phyloP scores from a whole-genome alignment of 2,113 vertebrate genomes.

The Oncorhynchus kisutch region DNA sequence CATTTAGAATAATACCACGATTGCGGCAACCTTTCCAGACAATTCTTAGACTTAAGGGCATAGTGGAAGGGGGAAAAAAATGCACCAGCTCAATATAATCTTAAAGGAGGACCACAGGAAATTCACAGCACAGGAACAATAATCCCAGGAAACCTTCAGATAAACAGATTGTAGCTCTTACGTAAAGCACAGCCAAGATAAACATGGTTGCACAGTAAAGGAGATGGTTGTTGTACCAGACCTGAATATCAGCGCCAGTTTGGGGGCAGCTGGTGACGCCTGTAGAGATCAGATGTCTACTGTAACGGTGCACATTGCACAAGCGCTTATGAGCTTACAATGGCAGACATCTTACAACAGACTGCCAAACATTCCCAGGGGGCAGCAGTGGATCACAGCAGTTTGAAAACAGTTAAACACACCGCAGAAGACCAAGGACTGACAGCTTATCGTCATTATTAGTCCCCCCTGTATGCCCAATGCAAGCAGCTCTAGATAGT shows the following conservation, averaged over 20 bases:
- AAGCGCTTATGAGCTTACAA: not conserved
- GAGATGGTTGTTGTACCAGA: not conserved
- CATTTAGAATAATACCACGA: not conserved
- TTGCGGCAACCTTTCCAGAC: not conserved
- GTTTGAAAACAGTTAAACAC: conserved; percentile 3
- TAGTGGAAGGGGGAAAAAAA: not conserved
- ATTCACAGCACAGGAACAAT: not conserved
- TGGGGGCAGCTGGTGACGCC: not conserved
- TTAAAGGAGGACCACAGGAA: not conserved
- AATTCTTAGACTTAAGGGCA: not conserved
- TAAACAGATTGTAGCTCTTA: conserved; percentile 12
- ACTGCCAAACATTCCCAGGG: not conserved
- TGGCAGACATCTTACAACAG: not conserved
- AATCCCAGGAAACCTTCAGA: not conserved
- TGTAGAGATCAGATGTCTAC: not conserved
- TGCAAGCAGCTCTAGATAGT: conserved; percentile 13
- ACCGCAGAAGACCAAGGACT: not conserved
- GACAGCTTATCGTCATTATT: not conserved
- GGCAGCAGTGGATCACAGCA: conserved; percentile 2
- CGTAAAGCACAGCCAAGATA: conserved; percentile 5
- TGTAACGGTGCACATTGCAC: not conserved
- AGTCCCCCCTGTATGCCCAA: conserved; percentile 1
- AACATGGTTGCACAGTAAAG: not conserved
- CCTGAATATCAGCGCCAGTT: not conserved
- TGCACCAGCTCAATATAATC: not conserved